A percentile compares a stretch with the other conserved stretches of the same genome.
Conservation (phyloP, 1,140 invertebrate genomes). For the Penaeus japonicus region DNA sequence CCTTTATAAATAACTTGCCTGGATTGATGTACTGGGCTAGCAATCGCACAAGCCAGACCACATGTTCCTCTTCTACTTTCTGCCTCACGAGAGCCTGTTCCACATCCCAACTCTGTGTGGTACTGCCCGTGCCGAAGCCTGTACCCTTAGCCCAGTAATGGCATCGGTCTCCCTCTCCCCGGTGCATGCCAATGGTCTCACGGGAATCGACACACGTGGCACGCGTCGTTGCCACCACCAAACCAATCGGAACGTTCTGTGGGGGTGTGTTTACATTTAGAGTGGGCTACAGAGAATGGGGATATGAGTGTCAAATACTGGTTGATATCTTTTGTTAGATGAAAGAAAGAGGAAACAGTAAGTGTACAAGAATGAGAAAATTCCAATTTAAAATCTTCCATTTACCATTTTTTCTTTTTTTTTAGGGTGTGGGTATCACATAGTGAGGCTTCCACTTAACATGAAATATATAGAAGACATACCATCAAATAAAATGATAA, state of each 20-base stretch:
- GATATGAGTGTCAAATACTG: neutral
- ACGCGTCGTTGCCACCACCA: constrained; percentile 46
- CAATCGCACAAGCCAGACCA: constrained; percentile 79
- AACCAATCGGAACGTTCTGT: constrained; percentile 56
- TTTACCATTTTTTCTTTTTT: too few species aligned
- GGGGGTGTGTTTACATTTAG: neutral
- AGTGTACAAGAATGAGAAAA: too few species aligned
- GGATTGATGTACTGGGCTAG: constrained; percentile 87
- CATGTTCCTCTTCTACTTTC: constrained; percentile 90
- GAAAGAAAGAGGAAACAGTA: neutral
- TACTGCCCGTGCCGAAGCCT: constrained; percentile 94
- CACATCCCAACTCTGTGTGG: constrained; percentile 94
- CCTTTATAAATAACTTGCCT: constrained; percentile 64
- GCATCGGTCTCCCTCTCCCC: constrained; percentile 74
- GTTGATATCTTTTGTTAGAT: neutral
- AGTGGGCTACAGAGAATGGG: neutral
- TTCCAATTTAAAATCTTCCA: too few species aligned
- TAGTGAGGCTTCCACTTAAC: too few species aligned
- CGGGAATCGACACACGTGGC: constrained; percentile 46
- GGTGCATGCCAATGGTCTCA: constrained; percentile 47
- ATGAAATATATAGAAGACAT: too few species aligned
- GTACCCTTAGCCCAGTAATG: constrained; percentile 95
- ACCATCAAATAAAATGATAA: too few species aligned
- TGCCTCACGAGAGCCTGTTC: constrained; percentile 89
- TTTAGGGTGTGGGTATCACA: too few species aligned